Evolutionary conservation across 2,113 vertebrate species (phyloP), one percentile per base, ranked within the genome.

Genomic region (Rattus rattus): DNA sequence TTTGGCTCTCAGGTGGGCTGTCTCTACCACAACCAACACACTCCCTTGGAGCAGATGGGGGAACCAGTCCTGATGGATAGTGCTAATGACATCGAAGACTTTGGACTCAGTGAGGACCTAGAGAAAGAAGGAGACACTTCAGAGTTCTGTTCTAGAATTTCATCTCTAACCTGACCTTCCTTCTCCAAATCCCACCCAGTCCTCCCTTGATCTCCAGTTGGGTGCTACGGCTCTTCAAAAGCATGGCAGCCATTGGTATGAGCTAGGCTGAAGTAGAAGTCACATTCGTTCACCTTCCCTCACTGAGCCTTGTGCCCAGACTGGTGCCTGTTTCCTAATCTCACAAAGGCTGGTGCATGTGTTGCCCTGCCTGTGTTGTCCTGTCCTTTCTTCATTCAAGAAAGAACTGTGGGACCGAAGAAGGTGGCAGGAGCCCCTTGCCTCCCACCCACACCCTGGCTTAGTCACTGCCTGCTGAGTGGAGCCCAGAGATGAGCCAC

Each of bases 71-170:
- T 93, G 63, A 94, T 96, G n/a, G 87, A 98, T 98, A 98, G 97
- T 97, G 98, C 97, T 98, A 98, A 98, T 98, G 98, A 96, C 83
- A 22, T 97, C 92, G 1, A 97, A 97, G 90, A 97, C 96, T 96
- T 89, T 65, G 96, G 97, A 96, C 93, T 73, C 92, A n/a, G 52
- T 59, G 85, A 95, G 67, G 84, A 96, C 96, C 98, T 98, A 72
- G 65, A 72, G 9, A 76, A 86, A 93, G 59, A 80, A 49, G 36
- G 47, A 59, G 30, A 75, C 2, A 4, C 7, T 36, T 93, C 70
- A 69, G 79, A 33, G 73, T 47, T 39, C 43, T 1, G 30, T 14
- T 16, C 72, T 80, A 14, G 19, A 59, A 49, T 49, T 79, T n/a
- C 39, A n/a, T 54, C 88, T 86, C 90, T 77, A 65, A 36, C 69